Evolutionary conservation across 2,113 vertebrate genomes (phyloP).

Genomic region (Festucalex cinctus): DNA sequence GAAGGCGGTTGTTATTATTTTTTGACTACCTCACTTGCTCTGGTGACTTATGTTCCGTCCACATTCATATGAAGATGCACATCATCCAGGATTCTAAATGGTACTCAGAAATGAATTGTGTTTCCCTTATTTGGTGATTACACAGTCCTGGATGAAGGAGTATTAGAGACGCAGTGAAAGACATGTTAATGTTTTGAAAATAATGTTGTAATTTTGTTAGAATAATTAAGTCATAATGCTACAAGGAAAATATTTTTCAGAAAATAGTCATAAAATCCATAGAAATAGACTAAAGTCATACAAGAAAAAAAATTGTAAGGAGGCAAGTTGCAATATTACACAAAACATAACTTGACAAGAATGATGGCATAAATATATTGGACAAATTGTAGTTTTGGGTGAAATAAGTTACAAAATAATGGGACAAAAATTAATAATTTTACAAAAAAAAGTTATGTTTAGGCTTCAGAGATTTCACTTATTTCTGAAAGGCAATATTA

Average conservation of each 20-base stretch:
- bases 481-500: no score
- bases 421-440: no score
- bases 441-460: no score
- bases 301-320: neutral
- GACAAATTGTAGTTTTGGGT: no score
- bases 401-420: no score
- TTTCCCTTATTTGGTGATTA: neutral
- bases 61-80: neutral
- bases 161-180: neutral
- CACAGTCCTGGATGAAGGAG: neutral
- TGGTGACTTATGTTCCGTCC: slow-evolving; percentile 7
- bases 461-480: no score
- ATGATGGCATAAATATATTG: neutral
- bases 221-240: neutral
- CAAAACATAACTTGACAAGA: neutral
- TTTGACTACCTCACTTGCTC: slow-evolving; percentile 33
- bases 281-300: neutral
- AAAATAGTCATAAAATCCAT: neutral
- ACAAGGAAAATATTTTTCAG: neutral
- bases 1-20: slow-evolving; percentile 10
- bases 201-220: neutral
- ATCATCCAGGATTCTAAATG: neutral
- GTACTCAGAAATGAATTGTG: neutral
- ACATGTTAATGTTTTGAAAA: neutral
- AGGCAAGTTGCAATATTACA: neutral